These are phyloP conservation scores for Heteromormyrus szaboi DNA, from an alignment of 2,797 vertebrate species.

Conservation along the genomic window DNA sequence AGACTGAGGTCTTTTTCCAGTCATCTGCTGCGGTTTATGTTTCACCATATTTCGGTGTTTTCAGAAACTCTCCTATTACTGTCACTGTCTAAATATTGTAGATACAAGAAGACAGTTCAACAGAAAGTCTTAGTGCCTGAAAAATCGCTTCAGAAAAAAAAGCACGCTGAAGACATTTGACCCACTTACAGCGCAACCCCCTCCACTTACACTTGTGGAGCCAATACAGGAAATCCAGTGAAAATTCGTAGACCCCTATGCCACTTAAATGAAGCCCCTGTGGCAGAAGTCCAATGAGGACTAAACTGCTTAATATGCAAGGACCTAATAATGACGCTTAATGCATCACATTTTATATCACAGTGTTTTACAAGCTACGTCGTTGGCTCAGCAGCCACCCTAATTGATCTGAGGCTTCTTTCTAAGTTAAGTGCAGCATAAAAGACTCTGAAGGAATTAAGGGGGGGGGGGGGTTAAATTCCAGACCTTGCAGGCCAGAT, in stretches of 20 bases:
- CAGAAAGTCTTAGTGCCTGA: background rate
- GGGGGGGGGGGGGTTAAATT: background rate
- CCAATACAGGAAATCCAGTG: conserved; percentile 24
- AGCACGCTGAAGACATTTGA: conserved; percentile 9
- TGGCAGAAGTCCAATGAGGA: background rate
- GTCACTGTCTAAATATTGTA: background rate
- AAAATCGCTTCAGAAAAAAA: background rate
- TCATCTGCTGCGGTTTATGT: background rate
- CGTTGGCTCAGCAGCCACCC: background rate
- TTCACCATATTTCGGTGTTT: background rate
- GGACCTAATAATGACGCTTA: background rate
- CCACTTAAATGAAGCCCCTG: background rate
- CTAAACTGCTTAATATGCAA: background rate
- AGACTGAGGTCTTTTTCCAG: background rate
- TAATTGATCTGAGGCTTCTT: background rate
- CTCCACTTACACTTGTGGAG: conserved; percentile 7
- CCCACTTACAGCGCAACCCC: conserved; percentile 14
- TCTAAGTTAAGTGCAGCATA: background rate
- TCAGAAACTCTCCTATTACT: background rate
- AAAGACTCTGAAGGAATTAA: background rate
- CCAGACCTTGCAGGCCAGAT: background rate
- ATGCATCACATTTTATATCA: background rate
- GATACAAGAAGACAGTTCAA: background rate
- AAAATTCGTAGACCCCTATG: background rate
- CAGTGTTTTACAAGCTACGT: background rate